Evolutionary conservation across 92 coral and sea anemone genomes (phyloP), one percentile per base, ranked within the genome.

Genomic region (Epizoanthus rinbou): DNA sequence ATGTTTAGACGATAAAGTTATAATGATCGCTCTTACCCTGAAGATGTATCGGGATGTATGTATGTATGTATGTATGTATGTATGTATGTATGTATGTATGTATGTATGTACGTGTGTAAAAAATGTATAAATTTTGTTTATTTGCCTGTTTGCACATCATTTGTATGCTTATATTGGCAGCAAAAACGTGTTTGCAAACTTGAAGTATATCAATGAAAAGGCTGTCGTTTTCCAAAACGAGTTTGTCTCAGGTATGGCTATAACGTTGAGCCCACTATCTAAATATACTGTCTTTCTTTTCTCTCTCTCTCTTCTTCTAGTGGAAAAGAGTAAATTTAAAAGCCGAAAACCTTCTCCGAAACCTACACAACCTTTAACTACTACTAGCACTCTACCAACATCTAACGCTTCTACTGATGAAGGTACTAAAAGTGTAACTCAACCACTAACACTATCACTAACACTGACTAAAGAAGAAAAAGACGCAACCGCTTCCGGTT

Each of bases 361-460:
- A 78, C 82, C 82, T 78, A 78, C 82, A 62, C 82, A 78, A 78
- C 70, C 71, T 43, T 43, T 78, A 62, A 60, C 82, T 78, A 78
- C 71, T 78, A 63, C 82, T 78, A 78, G 82, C 33, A 78, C 70
- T 62, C 82, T 78, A 78, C 82, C 82, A 78, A 62, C 82, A 14
- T 78, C 71, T 76, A 58, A 56, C 39, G 52, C n/a, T 60, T 47
- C 71, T 35, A 78, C 82, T 53, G 64, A 19, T 60, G 24, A 78
- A 78, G 82, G 71, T 78, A 78, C 82, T 78, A 78, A 60, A 23
- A 39, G 58, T 14, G 43, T 78, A 78, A 62, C 74, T 22, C 3
- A 19, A 69, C 39, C 82, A 19, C 10, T 78, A 59, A 60, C 82
- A 19, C 10, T 78, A 59, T 41, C 82, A 19, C 57, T n/a, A 25